Evolutionary conservation across 2,113 vertebrate genomes (phyloP).

Genomic region (Xyrauchen texanus): DNA sequence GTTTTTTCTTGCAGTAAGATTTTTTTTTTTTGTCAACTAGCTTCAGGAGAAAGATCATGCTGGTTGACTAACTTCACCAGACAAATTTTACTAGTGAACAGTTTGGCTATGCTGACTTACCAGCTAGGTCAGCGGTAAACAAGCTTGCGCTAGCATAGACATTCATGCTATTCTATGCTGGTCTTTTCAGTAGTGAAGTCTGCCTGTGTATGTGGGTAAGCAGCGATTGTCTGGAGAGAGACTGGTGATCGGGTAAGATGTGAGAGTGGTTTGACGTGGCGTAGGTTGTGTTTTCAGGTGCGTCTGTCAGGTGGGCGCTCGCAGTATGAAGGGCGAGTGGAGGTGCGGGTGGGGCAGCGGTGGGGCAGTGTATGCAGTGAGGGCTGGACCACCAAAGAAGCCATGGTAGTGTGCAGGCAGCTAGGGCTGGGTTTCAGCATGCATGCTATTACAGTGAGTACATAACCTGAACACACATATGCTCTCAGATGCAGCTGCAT

Average conservation of each 20-base stretch:
- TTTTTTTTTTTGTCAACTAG: too few relatives aligned
- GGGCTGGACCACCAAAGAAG: constrained; percentile 85
- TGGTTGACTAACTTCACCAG: too few relatives aligned
- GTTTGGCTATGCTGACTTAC: too few relatives aligned
- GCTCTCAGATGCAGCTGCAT: constrained; percentile 10
- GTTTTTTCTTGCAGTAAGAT: too few relatives aligned
- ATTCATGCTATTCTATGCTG: not conserved
- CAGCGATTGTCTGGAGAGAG: not conserved
- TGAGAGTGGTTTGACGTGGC: constrained; percentile 27
- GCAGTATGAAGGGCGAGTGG: constrained; percentile 81
- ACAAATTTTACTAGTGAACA: too few relatives aligned
- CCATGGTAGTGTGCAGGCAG: constrained; percentile 87
- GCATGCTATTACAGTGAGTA: constrained; percentile 86
- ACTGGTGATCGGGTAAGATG: not conserved
- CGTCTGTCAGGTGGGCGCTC: constrained; percentile 81
- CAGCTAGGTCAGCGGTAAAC: too few relatives aligned
- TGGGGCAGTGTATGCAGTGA: constrained; percentile 87
- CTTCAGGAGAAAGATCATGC: too few relatives aligned
- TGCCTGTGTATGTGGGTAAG: constrained; percentile 22
- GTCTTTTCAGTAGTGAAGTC: not conserved
- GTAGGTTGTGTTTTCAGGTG: constrained; percentile 73
- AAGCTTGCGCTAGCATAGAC: not conserved
- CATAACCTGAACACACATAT: constrained; percentile 4
- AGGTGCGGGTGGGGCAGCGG: constrained; percentile 81
- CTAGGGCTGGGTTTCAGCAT: constrained; percentile 86